Percentiles rank a stretch among this genome's conserved stretches.
These are phyloP conservation scores for Caenorhabditis briggsae DNA, from an alignment of 1,140 invertebrate genomes.

Conservation along the genomic window DNA sequence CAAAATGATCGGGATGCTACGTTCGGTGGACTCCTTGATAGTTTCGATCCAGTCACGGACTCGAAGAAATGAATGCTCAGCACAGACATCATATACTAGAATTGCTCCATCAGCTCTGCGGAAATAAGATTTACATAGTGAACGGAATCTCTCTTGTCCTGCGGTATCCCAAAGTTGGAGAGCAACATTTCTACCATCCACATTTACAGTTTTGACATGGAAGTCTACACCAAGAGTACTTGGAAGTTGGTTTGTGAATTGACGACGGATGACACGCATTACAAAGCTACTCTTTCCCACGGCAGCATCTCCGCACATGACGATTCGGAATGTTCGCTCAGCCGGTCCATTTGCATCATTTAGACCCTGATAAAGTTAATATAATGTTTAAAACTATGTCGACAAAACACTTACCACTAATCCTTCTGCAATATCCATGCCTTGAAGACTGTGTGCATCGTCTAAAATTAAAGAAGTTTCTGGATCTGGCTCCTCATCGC, in stretches of 20 bases:
- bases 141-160: constrained; percentile 80
- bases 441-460: constrained; percentile 68
- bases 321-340: constrained; percentile 82
- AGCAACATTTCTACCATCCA: constrained; percentile 82
- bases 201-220: constrained; percentile 82
- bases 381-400: background rate
- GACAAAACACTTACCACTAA: constrained; percentile 28
- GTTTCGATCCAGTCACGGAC: constrained; percentile 76
- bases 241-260: constrained; percentile 81
- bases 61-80: constrained; percentile 70
- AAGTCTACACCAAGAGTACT: constrained; percentile 84
- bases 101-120: constrained; percentile 75
- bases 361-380: constrained; percentile 58
- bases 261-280: constrained; percentile 82
- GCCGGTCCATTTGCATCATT: constrained; percentile 79
- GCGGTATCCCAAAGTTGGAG: constrained; percentile 84
- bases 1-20: constrained; percentile 70
- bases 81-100: constrained; percentile 74
- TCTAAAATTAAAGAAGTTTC: constrained; percentile 41
- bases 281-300: constrained; percentile 84
- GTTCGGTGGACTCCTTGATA: constrained; percentile 71
- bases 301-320: constrained; percentile 83
- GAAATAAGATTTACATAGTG: constrained; percentile 76
- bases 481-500: constrained; percentile 60
- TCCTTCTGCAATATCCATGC: constrained; percentile 74